Base-by-base conservation (phyloP, 1,140 invertebrate genomes). In the Odontomachus brunneus region DNA sequence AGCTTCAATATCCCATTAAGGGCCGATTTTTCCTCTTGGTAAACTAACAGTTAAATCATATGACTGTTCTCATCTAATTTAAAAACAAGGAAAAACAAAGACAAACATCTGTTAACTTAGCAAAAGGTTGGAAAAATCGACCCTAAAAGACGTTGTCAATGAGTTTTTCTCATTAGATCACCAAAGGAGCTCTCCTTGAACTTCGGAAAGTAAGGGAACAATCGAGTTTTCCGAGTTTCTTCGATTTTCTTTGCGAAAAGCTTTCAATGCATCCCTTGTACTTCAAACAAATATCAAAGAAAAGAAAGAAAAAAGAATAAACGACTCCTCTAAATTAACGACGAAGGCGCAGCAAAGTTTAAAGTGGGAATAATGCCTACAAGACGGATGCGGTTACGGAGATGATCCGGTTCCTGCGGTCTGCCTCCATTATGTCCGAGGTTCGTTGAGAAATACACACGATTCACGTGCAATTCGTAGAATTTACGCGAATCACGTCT, bases 401-500 rank as follows among this genome's bases (percentile, higher is more conserved):
- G n/a, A 60, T 59, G 4, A 17, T 44, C 19, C 26, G 17, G 44
- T 48, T 19, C 22, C 53, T 26, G 33, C 33, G 22, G 33, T 73
- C 17, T 59, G 19, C 12, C 0, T 24, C 22, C 59, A 55, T 3
- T 55, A 14, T 1, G 53, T 29, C 11, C 12, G 12, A 44, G 38
- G 11, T 59, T 11, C 55, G n/a, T 73, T 73, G 55, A 48, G 33
- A 73, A 60, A 60, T 48, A 55, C 3, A 24, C 12, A 15, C 59
- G 71, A 73, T 59, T 73, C 55, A 60, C 5, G 44, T 26, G 15
- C 14, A 24, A n/a, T n/a, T n/a, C n/a, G 38, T 0, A 44, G 9
- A 44, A 73, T 48, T 73, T n/a, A 44, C 22, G n/a, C 15, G 33
- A 26, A 73, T 44, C 9, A 17, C 9, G 17, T n/a, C 24, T 60